A percentile compares a stretch with the other conserved stretches of the same genome.
These are phyloP conservation scores for Ligdia adustata DNA, from an alignment of 2,888 invertebrate species.

Conservation along the genomic window DNA sequence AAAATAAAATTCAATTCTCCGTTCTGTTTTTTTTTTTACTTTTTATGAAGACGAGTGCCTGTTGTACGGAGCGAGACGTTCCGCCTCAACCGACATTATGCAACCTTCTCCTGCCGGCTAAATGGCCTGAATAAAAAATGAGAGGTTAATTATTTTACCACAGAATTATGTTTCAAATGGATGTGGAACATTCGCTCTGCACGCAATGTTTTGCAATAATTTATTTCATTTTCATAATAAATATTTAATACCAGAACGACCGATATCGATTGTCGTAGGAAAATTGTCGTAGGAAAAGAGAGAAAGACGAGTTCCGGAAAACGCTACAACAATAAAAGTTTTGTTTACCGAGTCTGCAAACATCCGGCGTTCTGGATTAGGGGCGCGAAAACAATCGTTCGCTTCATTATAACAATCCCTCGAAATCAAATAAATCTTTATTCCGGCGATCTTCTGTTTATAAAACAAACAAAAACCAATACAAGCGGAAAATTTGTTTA, in stretches of 20 bases:
- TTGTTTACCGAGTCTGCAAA: conserved; percentile 13
- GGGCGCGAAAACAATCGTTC: conserved; percentile 31
- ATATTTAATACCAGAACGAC: neutral
- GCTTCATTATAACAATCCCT: conserved; percentile 37
- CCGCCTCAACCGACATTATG: conserved; percentile 20
- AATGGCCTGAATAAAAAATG: conserved; percentile 34
- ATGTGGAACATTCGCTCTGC: neutral
- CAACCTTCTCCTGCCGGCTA: conserved; percentile 27
- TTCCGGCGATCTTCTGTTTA: conserved; percentile 34
- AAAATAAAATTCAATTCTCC: conserved; percentile 63
- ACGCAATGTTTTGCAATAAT: neutral
- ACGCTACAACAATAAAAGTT: conserved; percentile 14
- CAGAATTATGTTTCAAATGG: conserved; percentile 26
- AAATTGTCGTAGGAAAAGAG: conserved; percentile 7
- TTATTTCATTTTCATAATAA: neutral
- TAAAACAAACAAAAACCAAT: conserved; percentile 49
- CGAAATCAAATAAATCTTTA: conserved; percentile 39
- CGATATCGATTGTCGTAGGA: neutral
- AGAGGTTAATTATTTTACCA: conserved; percentile 20
- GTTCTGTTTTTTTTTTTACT: conserved; percentile 46
- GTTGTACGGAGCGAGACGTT: conserved; percentile 43
- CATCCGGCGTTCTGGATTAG: conserved; percentile 18
- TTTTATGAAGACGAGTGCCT: conserved; percentile 47
- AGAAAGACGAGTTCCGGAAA: conserved; percentile 8
- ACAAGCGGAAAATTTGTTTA: conserved; percentile 62